Base-by-base conservation (phyloP, 2,797 vertebrate genomes). In the Sciurus carolinensis region DNA sequence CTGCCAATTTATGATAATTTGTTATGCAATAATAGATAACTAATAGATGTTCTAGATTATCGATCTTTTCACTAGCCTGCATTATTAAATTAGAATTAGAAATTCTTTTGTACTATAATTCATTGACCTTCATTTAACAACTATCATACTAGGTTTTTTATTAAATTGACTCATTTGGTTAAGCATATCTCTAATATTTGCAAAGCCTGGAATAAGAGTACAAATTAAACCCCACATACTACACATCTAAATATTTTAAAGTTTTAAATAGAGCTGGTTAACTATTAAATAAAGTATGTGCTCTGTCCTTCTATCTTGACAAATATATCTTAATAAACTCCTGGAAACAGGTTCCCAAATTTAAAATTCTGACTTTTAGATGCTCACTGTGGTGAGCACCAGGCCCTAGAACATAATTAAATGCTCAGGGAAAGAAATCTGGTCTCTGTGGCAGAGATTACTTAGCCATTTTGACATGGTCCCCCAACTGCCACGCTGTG, bases 161-260 rank as follows among this genome's bases (percentile, higher is more conserved):
- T 95, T 75, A 64, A 59, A 76, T 59, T 71, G 22, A 59, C 18
- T 91, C n/a, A 12, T 75, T 69, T 81, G 50, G 17, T 75, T 28
- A 88, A 42, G 54, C 15, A 14, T 57, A n/a, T 15, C 26, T 85
- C 42, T 90, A 94, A 90, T 39, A 79, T 59, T 72, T 76, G 11
- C 24, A 62, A 30, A 47, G 15, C 15, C 42, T 85, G 18, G 30
- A 47, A 67, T 42, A 87, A 89, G 54, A 73, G 42, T 73, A 67
- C 22, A 72, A 11, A 90, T 94, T 12, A 84, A 92, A 73, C 12
- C 15, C 73, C 33, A 47, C 9, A 30, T 50, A 80, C 11, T 84
- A 81, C 13, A 71, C 14, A 33, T 95, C 57, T 81, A 76, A 92
- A 87, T 73, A 86, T 90, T 77, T 82, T 52, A 71, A 90, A 82